Conservation (phyloP, 2,113 vertebrate species). For the Jacana jacana region DNA sequence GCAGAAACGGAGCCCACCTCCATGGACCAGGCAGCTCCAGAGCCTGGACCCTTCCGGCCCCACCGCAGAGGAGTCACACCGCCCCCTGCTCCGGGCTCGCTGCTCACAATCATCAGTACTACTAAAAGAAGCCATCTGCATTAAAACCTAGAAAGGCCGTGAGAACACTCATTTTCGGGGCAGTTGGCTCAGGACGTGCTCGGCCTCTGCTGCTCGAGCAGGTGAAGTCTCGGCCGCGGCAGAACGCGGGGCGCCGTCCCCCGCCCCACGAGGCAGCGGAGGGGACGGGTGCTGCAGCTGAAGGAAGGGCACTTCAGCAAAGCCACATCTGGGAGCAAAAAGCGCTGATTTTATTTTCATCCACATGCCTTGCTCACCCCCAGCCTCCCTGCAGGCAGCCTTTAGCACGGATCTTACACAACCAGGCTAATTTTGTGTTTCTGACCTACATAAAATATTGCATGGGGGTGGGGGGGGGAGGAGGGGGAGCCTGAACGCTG, state of each 20-base stretch:
- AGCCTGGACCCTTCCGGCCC: neutral
- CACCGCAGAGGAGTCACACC: neutral
- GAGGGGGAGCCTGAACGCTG: neutral
- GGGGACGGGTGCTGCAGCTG: neutral
- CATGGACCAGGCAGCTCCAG: neutral
- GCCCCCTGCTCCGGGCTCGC: no score
- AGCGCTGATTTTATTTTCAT: neutral
- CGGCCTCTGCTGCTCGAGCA: neutral
- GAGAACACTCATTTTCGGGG: neutral
- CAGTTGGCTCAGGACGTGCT: neutral
- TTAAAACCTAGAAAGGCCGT: neutral
- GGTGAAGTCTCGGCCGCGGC: neutral
- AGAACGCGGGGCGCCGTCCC: neutral
- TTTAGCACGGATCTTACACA: conserved; percentile 35
- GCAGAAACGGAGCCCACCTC: neutral
- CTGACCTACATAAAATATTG: conserved; percentile 42
- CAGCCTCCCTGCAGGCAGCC: neutral
- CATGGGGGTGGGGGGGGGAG: neutral
- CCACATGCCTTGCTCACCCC: no score
- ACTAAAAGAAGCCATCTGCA: neutral
- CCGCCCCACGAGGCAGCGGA: neutral
- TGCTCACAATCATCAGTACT: neutral
- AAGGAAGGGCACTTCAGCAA: neutral
- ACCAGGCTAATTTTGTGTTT: conserved; percentile 20
- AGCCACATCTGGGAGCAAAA: neutral